Conservation (phyloP, 2,113 vertebrate species). For the Neodontobutis hainanensis region DNA sequence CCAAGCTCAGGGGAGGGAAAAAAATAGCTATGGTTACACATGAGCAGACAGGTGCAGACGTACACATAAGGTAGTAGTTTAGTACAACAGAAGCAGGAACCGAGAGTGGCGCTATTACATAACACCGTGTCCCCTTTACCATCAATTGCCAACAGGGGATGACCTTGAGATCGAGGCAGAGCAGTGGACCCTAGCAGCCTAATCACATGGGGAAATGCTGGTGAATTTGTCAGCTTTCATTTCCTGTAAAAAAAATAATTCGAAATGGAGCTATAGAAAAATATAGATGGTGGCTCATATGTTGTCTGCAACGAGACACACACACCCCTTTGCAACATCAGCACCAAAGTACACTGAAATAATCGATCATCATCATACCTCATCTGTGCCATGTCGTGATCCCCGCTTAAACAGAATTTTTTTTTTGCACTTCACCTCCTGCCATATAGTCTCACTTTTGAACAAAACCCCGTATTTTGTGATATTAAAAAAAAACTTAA, state of each 20-base stretch:
- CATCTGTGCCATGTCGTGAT: constrained; percentile 19
- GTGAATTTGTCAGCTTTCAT: neutral
- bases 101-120: constrained; percentile 54
- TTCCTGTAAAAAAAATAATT: neutral
- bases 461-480: too few relatives aligned
- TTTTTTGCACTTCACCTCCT: neutral
- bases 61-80: constrained; percentile 5
- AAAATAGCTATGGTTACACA: constrained; percentile 1
- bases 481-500: too few relatives aligned
- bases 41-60: constrained; percentile 15
- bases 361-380: constrained; percentile 18
- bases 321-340: constrained; percentile 52
- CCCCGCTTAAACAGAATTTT: neutral
- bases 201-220: constrained; percentile 11
- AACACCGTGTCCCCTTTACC: constrained; percentile 58
- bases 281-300: neutral
- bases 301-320: constrained; percentile 33
- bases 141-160: constrained; percentile 66
- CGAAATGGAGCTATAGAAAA: neutral
- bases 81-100: constrained; percentile 26
- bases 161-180: constrained; percentile 75
- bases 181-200: constrained; percentile 19
- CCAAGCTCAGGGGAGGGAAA: neutral
- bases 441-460: neutral
- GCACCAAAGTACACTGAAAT: constrained; percentile 31